Evolutionary conservation across 2,113 vertebrate species (phyloP).

Genomic region (Columbina picui): DNA sequence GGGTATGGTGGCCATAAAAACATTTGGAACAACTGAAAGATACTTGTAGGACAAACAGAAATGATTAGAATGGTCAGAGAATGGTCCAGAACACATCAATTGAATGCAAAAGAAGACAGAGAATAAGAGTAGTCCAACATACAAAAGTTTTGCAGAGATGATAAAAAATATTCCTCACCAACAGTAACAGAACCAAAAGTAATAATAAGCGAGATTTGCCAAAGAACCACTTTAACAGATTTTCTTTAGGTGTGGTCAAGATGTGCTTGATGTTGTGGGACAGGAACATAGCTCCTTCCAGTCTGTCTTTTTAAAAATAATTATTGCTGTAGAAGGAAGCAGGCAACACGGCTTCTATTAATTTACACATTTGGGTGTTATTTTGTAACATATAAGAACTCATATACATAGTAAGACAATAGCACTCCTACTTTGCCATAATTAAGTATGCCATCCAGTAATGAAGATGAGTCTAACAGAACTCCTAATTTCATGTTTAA

Average conservation of each 20-base stretch:
- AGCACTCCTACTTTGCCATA: not conserved
- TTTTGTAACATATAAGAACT: not conserved
- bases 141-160: not conserved
- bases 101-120: not conserved
- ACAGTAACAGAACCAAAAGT: not conserved
- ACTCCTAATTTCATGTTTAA: not conserved
- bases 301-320: not conserved
- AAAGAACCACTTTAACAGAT: not conserved
- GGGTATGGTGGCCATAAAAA: not conserved
- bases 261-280: not conserved
- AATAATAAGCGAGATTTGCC: not conserved
- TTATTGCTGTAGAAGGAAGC: not conserved
- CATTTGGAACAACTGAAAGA: not conserved
- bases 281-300: not conserved
- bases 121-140: not conserved
- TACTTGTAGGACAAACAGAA: not conserved
- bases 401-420: not conserved
- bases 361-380: not conserved
- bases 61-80: not conserved
- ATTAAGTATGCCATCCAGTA: not conserved
- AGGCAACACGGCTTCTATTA: not conserved
- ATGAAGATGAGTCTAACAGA: not conserved
- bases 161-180: not conserved
- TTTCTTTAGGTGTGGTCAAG: not conserved
- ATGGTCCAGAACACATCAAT: not conserved